Percentiles rank a stretch among this genome's conserved stretches.
These are phyloP conservation scores for Pycnonotus jocosus DNA, from an alignment of 2,113 vertebrate genomes.

Conservation along the genomic window DNA sequence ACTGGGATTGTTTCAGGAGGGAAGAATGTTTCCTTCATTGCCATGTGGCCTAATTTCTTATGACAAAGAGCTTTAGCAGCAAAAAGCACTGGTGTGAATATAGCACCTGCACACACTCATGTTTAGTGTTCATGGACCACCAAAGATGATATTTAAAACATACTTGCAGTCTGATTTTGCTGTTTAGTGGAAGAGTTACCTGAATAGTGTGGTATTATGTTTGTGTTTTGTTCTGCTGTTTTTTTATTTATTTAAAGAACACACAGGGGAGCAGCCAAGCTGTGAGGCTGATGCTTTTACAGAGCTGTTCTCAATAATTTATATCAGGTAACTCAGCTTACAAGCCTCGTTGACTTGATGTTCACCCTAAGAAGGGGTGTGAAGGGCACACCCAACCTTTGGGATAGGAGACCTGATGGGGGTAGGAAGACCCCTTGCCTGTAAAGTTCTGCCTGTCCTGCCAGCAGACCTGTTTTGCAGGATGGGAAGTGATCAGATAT, in stretches of 20 bases:
- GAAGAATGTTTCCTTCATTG: conserved; percentile 19
- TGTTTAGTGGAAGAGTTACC: not conserved
- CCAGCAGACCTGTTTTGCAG: not conserved
- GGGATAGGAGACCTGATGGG: not conserved
- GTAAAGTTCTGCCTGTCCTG: not conserved
- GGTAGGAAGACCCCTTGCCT: not conserved
- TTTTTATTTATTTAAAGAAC: not conserved
- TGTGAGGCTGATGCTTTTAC: not conserved
- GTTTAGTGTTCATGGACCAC: not conserved
- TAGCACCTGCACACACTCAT: not conserved
- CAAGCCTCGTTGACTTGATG: not conserved
- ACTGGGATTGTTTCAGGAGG: not conserved
- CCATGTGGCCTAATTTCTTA: conserved; percentile 22
- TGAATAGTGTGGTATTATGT: not conserved
- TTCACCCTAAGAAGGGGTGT: not conserved
- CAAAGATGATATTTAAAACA: not conserved
- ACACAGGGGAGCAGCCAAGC: not conserved
- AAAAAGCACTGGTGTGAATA: not conserved
- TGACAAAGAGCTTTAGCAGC: conserved; percentile 13
- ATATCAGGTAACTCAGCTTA: not conserved
- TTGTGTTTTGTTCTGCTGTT: not conserved
- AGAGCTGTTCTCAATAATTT: not conserved
- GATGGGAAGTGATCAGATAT: not conserved
- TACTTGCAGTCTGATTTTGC: not conserved
- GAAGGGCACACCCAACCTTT: not conserved